Evolutionary conservation across 2,888 invertebrate genomes (phyloP), one percentile per base, ranked within the genome.

Genomic region (Cetonia aurata): DNA sequence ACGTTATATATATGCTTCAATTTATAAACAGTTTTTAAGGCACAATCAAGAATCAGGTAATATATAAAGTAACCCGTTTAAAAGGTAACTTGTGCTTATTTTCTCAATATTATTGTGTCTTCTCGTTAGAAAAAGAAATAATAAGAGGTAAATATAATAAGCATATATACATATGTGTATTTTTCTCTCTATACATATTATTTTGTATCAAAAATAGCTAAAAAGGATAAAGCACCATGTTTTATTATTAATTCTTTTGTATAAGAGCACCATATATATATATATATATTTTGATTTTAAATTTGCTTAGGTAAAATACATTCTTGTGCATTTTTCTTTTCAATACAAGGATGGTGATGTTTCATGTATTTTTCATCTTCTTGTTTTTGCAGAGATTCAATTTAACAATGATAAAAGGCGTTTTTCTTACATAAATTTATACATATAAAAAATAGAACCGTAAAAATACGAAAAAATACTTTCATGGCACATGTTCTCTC

Each of bases 31-130:
- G 75, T 74, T 75, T 75, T 76, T 79, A 81, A 81, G 81, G 82
- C 81, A 82, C 81, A 80, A 80, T 79, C 78, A 77, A 75, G 74
- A 74, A 73, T 76, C 77, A 78, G 76, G 77, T 79, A 77, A 25
- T 25, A n/a, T 77, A 75, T 77, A 76, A 72, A 70, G 60, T 71
- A 75, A 79, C 79, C 78, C 79, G 80, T 78, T 79, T 80, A 76
- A 74, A 77, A 79, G 79, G 79, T 79, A 79, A 79, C 79, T 73
- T 75, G 74, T 76, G 74, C 73, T 69, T 74, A 73, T 72, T 74
- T 72, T 75, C 72, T 31, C 44, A 55, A 53, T 56, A 67, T 53
- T 52, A 17, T 56, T 33, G 44, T 17, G 44, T 59, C 50, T 48
- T 52, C 48, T 56, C 10, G n/a, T 56, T 53, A 56, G 42, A 53